phyloP scores from a whole-genome alignment of 2,888 invertebrate genomes.

The Andrena hattorfiana region DNA sequence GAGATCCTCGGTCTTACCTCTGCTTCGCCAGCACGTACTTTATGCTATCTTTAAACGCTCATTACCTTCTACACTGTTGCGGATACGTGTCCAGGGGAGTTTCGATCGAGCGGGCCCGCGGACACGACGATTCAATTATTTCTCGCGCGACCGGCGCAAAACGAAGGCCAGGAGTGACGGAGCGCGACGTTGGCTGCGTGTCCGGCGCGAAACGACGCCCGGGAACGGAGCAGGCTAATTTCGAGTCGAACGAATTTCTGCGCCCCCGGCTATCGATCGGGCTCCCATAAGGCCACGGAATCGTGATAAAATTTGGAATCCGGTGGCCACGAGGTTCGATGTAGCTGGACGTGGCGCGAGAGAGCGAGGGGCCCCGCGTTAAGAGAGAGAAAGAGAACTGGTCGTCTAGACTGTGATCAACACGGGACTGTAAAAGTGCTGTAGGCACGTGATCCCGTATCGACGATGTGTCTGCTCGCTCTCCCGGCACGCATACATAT shows the following conservation, averaged over 20 bases:
- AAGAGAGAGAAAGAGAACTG: constrained; percentile 21
- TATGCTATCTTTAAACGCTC: constrained; percentile 46
- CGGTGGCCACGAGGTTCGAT: neutral
- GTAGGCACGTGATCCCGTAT: constrained; percentile 72
- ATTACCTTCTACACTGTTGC: constrained; percentile 46
- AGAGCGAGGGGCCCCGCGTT: neutral
- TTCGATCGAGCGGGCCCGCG: constrained; percentile 23
- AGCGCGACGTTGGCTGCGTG: neutral
- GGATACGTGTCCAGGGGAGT: constrained; percentile 14
- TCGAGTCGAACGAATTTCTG: constrained; percentile 4
- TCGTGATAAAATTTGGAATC: constrained; percentile 24
- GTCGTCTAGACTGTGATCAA: constrained; percentile 72
- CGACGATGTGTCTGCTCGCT: constrained; percentile 49
- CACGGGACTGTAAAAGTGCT: constrained; percentile 66
- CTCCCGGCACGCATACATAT: constrained; percentile 62
- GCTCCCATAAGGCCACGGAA: neutral
- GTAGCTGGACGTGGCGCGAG: neutral
- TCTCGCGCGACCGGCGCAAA: neutral
- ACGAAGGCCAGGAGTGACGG: no score
- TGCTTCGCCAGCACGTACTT: constrained; percentile 43
- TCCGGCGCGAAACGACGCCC: neutral
- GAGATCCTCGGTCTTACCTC: constrained; percentile 43
- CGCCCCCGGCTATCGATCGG: constrained; percentile 14
- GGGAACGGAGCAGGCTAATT: neutral
- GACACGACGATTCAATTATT: constrained; percentile 49